These are phyloP conservation scores for Bombus confusus DNA, from an alignment of 1,140 invertebrate species.

Conservation along the genomic window DNA sequence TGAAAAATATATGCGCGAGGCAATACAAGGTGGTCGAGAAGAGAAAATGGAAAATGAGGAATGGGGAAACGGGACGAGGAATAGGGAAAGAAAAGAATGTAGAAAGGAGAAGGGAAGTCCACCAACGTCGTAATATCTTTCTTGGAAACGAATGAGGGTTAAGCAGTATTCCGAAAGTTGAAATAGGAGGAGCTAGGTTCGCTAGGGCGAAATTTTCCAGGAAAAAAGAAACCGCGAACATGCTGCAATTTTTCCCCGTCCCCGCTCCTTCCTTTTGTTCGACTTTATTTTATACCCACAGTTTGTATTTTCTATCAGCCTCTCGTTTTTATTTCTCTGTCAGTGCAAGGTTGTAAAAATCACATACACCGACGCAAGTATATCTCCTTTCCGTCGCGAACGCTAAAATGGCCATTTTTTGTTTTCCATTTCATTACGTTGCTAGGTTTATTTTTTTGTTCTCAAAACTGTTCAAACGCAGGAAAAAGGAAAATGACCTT, in stretches of 20 bases:
- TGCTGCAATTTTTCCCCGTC: constrained; percentile 68
- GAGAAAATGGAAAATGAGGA: background rate
- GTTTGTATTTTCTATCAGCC: background rate
- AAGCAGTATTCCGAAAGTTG: constrained; percentile 72
- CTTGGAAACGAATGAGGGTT: constrained; percentile 53
- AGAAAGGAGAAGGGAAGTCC: constrained; percentile 16
- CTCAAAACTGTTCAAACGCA: background rate
- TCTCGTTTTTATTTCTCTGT: background rate
- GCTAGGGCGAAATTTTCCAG: constrained; percentile 62
- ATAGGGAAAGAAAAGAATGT: background rate
- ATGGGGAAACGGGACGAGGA: background rate
- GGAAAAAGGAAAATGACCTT: background rate
- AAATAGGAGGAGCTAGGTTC: constrained; percentile 68
- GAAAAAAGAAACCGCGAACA: constrained; percentile 57
- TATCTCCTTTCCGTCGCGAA: too few relatives aligned
- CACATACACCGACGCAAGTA: background rate
- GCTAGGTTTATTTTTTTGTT: background rate
- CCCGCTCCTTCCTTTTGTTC: constrained; percentile 6
- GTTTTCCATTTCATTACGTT: background rate
- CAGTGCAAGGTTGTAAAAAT: too few relatives aligned
- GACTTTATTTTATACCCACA: background rate
- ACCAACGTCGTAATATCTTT: constrained; percentile 61
- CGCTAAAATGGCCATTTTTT: too few relatives aligned
- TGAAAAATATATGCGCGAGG: background rate
- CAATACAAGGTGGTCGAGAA: background rate